Base-by-base conservation (phyloP, 2,113 vertebrate genomes). In the Sinocyclocheilus rhinocerous region DNA sequence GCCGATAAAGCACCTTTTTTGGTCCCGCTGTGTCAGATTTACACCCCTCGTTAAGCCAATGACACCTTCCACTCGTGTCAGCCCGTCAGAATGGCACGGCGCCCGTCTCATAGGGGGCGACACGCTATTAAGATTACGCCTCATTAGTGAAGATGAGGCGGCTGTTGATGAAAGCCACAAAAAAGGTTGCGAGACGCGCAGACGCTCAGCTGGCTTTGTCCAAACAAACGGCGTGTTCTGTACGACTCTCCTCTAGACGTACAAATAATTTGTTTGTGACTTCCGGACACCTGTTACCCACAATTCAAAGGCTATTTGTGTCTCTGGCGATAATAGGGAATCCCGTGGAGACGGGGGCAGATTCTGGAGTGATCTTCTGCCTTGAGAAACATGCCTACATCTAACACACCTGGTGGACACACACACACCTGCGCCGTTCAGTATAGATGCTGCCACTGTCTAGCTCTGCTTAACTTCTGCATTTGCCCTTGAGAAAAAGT, bases 21-120 rank as follows among this genome's bases (percentile, higher is more conserved):
- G 81, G 81, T 86, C 87, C 86, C n/a, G 73, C 86, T 16, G 85
- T 81, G 81, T 88, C 81, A 89, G 87, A 91, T 91, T 91, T 90
- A 90, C 87, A 67, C 67, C 84, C 85, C 78, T 91, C 69, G 82
- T 91, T 90, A 90, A 86, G 86, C 73, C 86, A 72, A 45, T 63
- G 86, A 90, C 87, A 88, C 87, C 57, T 52, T 85, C 86, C 69
- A 83, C 84, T 81, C 82, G 45, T 83, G 88, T 82, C 50, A 77
- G 79, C 72, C 83, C 80, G 70, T 88, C 75, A 85, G 78, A 55
- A 81, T 78, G 65, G 76, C 86, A 76, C 65, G 9, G 15, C 59
- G 57, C 81, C 81, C 52, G 18, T 82, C 87, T 86, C 70, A 84
- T 63, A 67, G 59, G 33, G 45, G 48, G 81, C 24, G 69, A 85